A percentile compares a stretch with the other conserved stretches of the same genome.
Conservation (phyloP, 35 echinoderm and acorn worm genomes). For the Eucidaris tribuloides region DNA sequence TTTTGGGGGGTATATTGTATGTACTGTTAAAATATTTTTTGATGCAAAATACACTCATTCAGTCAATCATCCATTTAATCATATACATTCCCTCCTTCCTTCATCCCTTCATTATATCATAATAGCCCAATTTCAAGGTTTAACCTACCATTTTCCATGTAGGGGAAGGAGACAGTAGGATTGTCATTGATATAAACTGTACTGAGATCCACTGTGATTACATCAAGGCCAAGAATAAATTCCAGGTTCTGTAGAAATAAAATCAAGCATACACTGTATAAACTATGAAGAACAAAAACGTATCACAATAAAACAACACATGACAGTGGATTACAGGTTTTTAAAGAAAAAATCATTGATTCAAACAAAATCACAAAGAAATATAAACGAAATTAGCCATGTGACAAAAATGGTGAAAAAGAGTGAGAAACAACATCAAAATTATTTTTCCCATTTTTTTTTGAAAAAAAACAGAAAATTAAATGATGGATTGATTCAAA, state of each 20-base stretch:
- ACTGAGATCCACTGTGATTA: slow-evolving; percentile 38
- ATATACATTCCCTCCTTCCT: too few relatives aligned
- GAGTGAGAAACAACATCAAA: not conserved
- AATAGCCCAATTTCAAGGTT: too few relatives aligned
- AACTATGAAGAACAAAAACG: not conserved
- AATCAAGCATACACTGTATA: not conserved
- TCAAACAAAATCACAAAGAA: not conserved
- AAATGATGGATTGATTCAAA: too few relatives aligned
- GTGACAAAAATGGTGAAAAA: not conserved
- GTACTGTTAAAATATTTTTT: too few relatives aligned
- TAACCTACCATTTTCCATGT: slow-evolving; percentile 72
- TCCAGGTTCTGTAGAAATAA: slow-evolving; percentile 63
- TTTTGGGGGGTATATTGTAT: too few relatives aligned
- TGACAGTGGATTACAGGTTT: not conserved
- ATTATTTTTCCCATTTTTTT: too few relatives aligned
- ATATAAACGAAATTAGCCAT: not conserved
- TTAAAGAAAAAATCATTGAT: not conserved
- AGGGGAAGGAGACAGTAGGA: slow-evolving; percentile 39
- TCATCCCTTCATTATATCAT: too few relatives aligned
- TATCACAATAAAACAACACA: not conserved
- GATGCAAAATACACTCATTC: too few relatives aligned
- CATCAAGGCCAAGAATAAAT: slow-evolving; percentile 64
- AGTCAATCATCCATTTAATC: too few relatives aligned
- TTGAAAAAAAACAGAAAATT: too few relatives aligned
- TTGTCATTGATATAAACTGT: slow-evolving; percentile 44